Conservation (phyloP, 2,113 vertebrate species). For the crab-eating macaque (Macaca fascicularis) region DNA sequence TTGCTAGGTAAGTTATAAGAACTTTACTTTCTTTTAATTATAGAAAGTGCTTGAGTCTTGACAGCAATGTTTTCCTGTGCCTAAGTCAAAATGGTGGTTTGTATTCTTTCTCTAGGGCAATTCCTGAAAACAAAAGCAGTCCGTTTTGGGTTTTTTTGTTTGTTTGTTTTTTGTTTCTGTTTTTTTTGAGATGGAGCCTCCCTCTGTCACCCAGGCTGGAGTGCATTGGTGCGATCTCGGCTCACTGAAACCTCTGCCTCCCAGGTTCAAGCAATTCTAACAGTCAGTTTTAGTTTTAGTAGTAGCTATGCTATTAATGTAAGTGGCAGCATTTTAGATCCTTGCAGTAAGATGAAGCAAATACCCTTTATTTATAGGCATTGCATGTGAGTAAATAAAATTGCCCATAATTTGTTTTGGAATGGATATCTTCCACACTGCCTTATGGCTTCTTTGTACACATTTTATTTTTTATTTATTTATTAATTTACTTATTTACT, state of each 20-base stretch:
- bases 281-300: slow-evolving; percentile 10
- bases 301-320: not conserved
- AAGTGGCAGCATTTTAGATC: not conserved
- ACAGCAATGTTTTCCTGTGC: not conserved
- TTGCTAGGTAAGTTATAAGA: slow-evolving; percentile 92
- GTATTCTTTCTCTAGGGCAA: not conserved
- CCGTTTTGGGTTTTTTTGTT: no score
- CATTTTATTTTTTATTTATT: not conserved
- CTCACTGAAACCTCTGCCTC: no score
- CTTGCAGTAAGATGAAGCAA: not conserved
- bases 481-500: no score
- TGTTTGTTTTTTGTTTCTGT: no score
- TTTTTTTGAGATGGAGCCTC: no score
- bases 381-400: not conserved
- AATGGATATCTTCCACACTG: not conserved
- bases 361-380: not conserved
- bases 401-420: not conserved
- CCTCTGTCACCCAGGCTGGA: no score
- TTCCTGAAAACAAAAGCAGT: slow-evolving; percentile 34
- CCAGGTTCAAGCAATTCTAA: no score
- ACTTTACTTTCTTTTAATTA: not conserved
- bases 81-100: slow-evolving; percentile 6
- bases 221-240: no score
- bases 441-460: not conserved
- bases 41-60: slow-evolving; percentile 13